Conservation (phyloP, 2,113 vertebrate genomes). For the Neofelis nebulosa region DNA sequence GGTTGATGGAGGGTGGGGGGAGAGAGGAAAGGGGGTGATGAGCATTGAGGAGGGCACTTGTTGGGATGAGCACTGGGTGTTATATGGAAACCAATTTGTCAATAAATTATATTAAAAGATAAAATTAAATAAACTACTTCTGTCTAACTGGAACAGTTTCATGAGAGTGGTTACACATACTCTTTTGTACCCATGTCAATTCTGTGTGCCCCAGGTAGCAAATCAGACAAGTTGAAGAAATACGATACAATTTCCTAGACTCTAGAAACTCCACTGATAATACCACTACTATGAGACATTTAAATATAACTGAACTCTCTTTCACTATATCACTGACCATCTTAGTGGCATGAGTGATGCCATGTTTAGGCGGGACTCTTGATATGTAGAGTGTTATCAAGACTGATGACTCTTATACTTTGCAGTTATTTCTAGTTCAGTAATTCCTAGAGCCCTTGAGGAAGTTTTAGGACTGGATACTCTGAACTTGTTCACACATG, state of each 20-base stretch:
- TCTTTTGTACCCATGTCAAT: background rate
- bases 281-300: background rate
- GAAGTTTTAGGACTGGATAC: background rate
- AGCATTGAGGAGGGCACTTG: too few relatives aligned
- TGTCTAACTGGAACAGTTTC: background rate
- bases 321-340: background rate
- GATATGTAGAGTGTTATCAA: background rate
- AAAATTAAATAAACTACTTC: background rate
- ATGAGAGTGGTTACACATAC: background rate
- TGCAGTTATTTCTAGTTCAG: background rate
- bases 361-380: background rate
- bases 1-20: too few relatives aligned
- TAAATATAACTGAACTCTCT: background rate
- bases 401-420: background rate
- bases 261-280: background rate
- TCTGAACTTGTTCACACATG: background rate
- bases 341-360: background rate
- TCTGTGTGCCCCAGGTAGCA: background rate
- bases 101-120: too few relatives aligned
- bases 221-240: background rate
- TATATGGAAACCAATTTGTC: too few relatives aligned
- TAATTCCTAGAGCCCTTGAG: background rate
- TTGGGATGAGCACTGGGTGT: too few relatives aligned
- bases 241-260: background rate
- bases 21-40: too few relatives aligned